phyloP scores from a whole-genome alignment of 2,113 vertebrate genomes.

The Channa argus region DNA sequence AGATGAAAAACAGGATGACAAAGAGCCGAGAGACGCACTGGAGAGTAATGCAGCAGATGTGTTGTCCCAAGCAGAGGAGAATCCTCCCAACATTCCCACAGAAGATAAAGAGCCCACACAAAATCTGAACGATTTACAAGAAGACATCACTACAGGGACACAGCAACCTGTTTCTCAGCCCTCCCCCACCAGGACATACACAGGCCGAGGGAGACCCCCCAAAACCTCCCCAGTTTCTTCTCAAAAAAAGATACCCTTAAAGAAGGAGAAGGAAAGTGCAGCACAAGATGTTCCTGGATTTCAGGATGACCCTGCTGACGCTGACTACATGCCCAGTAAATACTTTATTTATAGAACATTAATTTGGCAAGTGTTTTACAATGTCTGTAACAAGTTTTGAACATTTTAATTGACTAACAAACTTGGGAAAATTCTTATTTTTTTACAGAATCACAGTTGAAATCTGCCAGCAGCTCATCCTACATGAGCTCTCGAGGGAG shows the following conservation, averaged over 20 bases:
- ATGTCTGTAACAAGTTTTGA: neutral
- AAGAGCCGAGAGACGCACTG: conserved; percentile 33
- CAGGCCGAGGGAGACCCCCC: conserved; percentile 28
- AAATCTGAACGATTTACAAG: conserved; percentile 21
- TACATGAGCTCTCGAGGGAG: conserved; percentile 80
- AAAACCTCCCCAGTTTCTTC: conserved; percentile 33
- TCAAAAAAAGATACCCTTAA: conserved; percentile 43
- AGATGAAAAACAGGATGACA: conserved; percentile 64
- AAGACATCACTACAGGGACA: conserved; percentile 36
- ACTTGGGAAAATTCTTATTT: neutral
- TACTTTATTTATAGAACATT: conserved; percentile 6
- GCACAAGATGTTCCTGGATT: conserved; percentile 52
- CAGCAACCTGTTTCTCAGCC: conserved; percentile 20
- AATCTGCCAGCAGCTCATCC: conserved; percentile 54
- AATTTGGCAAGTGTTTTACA: neutral
- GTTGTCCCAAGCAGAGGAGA: conserved; percentile 48
- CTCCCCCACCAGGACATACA: conserved; percentile 7
- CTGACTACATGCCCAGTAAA: conserved; percentile 81
- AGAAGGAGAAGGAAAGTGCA: conserved; percentile 55
- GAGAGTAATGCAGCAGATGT: conserved; percentile 47
- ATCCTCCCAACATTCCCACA: neutral
- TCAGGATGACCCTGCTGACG: conserved; percentile 78
- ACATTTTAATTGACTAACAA: neutral
- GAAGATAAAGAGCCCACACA: conserved; percentile 33
- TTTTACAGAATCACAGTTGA: conserved; percentile 72